Conservation (phyloP, 2,113 vertebrate species). For the Thermophis baileyi region DNA sequence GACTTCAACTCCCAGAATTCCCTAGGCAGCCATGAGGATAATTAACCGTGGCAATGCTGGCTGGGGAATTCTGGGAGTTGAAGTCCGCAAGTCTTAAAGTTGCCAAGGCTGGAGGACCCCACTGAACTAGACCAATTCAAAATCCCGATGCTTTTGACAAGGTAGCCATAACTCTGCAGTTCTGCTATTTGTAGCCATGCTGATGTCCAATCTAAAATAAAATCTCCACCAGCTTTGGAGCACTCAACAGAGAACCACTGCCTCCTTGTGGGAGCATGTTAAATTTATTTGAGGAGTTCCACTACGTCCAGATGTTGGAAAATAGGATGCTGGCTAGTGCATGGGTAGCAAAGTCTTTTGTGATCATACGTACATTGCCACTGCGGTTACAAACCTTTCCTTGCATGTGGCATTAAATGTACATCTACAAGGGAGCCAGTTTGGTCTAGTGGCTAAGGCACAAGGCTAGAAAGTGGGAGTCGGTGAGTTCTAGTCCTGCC, state of each 20-base stretch:
- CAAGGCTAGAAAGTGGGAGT: too few relatives aligned
- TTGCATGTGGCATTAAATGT: background rate
- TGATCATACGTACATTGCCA: too few relatives aligned
- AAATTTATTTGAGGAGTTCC: background rate
- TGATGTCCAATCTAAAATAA: constrained; percentile 3
- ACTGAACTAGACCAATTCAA: background rate
- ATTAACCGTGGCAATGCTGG: too few relatives aligned
- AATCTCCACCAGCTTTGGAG: constrained; percentile 15
- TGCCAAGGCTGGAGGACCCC: too few relatives aligned
- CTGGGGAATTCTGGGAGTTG: too few relatives aligned
- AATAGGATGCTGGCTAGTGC: background rate
- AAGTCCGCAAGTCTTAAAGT: too few relatives aligned
- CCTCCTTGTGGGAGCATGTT: constrained; percentile 57
- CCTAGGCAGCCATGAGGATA: too few relatives aligned
- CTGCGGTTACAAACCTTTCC: background rate
- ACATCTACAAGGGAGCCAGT: background rate
- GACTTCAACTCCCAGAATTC: too few relatives aligned
- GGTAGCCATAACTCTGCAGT: background rate
- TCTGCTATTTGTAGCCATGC: background rate
- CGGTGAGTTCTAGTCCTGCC: too few relatives aligned
- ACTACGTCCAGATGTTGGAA: background rate
- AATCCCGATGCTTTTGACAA: background rate
- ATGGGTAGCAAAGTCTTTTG: background rate
- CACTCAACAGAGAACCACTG: constrained; percentile 54
- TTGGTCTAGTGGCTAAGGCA: too few relatives aligned